Base-by-base conservation (phyloP, 2,797 vertebrate genomes). In the Acridotheres tristis region DNA sequence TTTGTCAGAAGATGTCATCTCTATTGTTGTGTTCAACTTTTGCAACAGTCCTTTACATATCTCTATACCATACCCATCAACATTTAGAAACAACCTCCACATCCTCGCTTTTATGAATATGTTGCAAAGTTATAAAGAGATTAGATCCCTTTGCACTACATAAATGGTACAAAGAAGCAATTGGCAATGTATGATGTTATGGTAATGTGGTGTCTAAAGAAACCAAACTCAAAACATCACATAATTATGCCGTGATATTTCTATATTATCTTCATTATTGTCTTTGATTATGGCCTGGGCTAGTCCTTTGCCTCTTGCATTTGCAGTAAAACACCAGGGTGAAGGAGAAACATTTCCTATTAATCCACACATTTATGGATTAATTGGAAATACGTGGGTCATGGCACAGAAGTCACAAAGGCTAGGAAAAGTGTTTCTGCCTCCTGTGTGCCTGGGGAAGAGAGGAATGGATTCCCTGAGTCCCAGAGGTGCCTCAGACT, bases 1-100 rank as follows among this genome's bases (percentile, higher is more conserved):
- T 19, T 79, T 77, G 11, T 68, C 54, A 88, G 80, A 89, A 80
- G 53, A 32, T 26, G 4, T 59, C 5, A 67, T 67, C 26, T 67
- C 17, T 85, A 9, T 14, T 21, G 9, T 5, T 72, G 7, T 27
- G 8, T 13, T 91, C 47, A 69, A 27, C 8, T 89, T 84, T 76
- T 83, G 13, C 14, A 53, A 17, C 13, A 2, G 1, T 69, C 13
- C 57, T 92, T 90, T 74, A 29, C 26, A 10, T 75, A 30, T 32
- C 43, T 83, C 20, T 5, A 27, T 34, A n/a, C 17, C 0, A 0
- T 69, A 42, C 7, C 53, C 36, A 38, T 48, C 32, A 47, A 22
- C 59, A 40, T 36, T 51, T 48, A 69, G 38, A 88, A 92, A 71
- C 4, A 53, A 53, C 6, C 11, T 89, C 15, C 40, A 32, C 1